These are phyloP conservation scores for Nemopilema nomurai DNA, from an alignment of 30 jellyfish, hydroid and myxozoan genomes.

Conservation along the genomic window DNA sequence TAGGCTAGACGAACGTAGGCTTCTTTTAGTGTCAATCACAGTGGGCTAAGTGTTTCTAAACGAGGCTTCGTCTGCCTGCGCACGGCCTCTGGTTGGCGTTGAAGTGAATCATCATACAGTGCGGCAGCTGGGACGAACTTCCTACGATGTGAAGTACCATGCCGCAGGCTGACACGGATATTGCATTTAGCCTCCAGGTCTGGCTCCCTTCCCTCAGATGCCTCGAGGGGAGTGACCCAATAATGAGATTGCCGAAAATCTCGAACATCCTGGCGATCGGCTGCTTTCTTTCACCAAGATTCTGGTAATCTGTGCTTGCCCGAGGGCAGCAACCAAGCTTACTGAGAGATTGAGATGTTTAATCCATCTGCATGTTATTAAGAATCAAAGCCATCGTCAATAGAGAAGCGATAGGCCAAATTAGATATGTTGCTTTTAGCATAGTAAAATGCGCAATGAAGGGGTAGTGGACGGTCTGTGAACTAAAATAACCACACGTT, in stretches of 20 bases:
- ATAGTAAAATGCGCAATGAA: too few species aligned
- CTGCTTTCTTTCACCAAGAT: not conserved
- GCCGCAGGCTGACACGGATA: not conserved
- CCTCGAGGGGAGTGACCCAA: not conserved
- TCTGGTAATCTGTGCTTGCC: not conserved
- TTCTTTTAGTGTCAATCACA: too few species aligned
- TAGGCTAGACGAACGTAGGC: too few species aligned
- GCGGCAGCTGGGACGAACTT: too few species aligned
- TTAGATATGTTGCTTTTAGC: too few species aligned
- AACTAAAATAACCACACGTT: too few species aligned
- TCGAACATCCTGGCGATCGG: not conserved
- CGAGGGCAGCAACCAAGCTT: not conserved
- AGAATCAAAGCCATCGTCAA: not conserved
- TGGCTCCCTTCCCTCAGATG: too few species aligned
- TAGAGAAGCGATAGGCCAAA: not conserved
- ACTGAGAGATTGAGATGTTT: not conserved
- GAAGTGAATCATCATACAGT: too few species aligned
- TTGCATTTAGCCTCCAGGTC: not conserved
- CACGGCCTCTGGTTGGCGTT: too few species aligned
- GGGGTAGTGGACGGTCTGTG: too few species aligned
- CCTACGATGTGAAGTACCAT: not conserved
- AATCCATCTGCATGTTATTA: not conserved
- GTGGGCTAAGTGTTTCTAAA: too few species aligned
- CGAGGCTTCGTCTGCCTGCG: too few species aligned
- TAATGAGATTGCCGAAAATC: not conserved